phyloP scores from a whole-genome alignment of 2,888 invertebrate species.

The Scrobipalpa costella region DNA sequence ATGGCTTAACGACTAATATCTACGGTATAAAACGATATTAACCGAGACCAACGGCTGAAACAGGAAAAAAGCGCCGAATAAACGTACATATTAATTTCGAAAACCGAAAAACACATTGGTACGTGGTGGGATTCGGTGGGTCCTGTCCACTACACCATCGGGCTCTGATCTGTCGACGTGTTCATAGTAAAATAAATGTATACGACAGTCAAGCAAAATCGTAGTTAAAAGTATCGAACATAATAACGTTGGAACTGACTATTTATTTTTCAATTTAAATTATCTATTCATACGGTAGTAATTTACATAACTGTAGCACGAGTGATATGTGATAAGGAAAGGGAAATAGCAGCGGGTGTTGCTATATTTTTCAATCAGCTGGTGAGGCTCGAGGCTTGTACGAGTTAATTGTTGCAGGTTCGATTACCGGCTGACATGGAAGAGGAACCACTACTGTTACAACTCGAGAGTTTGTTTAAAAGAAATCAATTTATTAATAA shows the following conservation, averaged over 20 bases:
- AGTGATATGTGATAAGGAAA: conserved; percentile 3
- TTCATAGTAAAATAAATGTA: too few species aligned
- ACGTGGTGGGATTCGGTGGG: too few species aligned
- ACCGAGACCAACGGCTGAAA: too few species aligned
- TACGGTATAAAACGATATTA: too few species aligned
- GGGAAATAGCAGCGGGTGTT: not conserved
- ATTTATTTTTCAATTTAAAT: not conserved
- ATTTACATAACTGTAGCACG: not conserved
- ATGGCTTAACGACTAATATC: too few species aligned
- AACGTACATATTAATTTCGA: too few species aligned
- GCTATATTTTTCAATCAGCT: conserved; percentile 25
- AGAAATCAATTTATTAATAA: not conserved
- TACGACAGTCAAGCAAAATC: too few species aligned
- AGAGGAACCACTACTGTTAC: conserved; percentile 7
- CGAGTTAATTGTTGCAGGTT: conserved; percentile 19
- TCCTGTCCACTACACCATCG: too few species aligned
- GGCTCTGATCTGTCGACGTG: too few species aligned
- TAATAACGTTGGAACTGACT: not conserved
- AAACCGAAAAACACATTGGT: too few species aligned
- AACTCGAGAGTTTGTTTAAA: conserved; percentile 14
- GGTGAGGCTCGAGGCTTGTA: conserved; percentile 8
- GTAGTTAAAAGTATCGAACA: not conserved
- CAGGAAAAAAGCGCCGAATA: too few species aligned
- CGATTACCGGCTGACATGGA: conserved; percentile 13
- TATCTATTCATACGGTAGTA: not conserved